Conservation (phyloP, 2,113 vertebrate species). For the Ariopsis seemanni region DNA sequence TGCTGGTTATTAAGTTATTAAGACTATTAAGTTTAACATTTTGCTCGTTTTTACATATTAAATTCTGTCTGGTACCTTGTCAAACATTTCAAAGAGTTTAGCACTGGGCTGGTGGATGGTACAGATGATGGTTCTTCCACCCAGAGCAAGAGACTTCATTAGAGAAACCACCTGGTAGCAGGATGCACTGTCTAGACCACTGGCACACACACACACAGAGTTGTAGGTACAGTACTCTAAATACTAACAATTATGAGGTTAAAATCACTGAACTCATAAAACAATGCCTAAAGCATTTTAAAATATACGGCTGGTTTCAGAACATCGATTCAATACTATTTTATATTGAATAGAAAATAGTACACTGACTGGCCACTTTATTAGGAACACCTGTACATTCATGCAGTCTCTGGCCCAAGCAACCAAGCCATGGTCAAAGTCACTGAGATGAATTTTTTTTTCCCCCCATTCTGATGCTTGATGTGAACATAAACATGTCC, state of each 20-base stretch:
- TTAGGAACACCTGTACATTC: neutral
- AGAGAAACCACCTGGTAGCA: conserved; percentile 98
- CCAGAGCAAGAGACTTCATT: conserved; percentile 92
- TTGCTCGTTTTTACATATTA: neutral
- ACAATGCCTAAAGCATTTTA: neutral
- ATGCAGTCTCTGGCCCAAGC: neutral
- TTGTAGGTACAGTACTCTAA: neutral
- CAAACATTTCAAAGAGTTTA: conserved; percentile 99
- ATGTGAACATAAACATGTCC: neutral
- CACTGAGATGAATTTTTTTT: neutral
- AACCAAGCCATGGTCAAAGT: neutral
- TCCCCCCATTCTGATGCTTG: neutral
- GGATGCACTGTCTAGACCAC: conserved; percentile 93
- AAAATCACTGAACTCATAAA: neutral
- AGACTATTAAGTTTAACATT: neutral
- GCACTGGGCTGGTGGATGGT: conserved; percentile 99
- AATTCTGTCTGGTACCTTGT: conserved; percentile 79
- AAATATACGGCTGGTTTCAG: neutral
- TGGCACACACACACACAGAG: conserved; percentile 57
- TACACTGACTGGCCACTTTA: neutral
- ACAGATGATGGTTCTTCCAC: conserved; percentile 96
- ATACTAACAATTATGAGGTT: neutral
- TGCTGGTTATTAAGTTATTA: neutral
- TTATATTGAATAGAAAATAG: no score
- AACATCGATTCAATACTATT: neutral